Evolutionary conservation across 2,113 vertebrate genomes (phyloP).

Genomic region (Shinisaurus crocodilurus): DNA sequence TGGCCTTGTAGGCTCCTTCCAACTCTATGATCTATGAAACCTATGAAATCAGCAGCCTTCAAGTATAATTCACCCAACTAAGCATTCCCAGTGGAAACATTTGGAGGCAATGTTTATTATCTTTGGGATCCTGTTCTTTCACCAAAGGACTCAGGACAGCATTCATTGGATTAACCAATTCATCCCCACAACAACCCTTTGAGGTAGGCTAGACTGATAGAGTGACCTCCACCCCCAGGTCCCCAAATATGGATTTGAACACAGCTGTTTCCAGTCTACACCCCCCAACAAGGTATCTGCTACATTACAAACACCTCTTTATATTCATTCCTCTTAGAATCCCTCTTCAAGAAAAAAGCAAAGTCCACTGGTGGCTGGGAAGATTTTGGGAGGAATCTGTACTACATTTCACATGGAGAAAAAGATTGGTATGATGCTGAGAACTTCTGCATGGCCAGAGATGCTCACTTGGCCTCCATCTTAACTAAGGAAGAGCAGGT

Average conservation of each 20-base stretch:
- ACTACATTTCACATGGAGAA: constrained; percentile 57
- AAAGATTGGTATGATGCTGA: constrained; percentile 49
- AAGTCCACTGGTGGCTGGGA: constrained; percentile 35
- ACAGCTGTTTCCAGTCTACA: background rate
- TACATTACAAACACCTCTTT: background rate
- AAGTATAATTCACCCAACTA: too few species aligned
- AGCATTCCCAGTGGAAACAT: too few species aligned
- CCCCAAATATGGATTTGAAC: background rate
- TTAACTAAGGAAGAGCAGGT: constrained; percentile 23
- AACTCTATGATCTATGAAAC: too few species aligned
- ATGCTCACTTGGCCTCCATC: constrained; percentile 24
- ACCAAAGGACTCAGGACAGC: background rate
- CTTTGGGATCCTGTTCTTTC: too few species aligned
- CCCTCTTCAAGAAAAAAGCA: background rate
- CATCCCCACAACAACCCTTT: too few species aligned
- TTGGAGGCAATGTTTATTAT: too few species aligned
- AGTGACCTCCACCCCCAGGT: too few species aligned
- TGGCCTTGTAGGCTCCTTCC: too few species aligned
- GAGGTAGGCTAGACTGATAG: too few species aligned
- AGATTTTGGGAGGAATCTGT: background rate
- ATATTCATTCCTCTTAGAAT: background rate
- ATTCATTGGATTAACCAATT: too few species aligned
- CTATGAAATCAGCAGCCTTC: too few species aligned
- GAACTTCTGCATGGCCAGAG: constrained; percentile 25
- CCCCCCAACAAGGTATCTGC: background rate